Percentiles rank a stretch among this genome's conserved stretches.
phyloP scores from a whole-genome alignment of 2,113 vertebrate species.

The Peromyscus californicus region DNA sequence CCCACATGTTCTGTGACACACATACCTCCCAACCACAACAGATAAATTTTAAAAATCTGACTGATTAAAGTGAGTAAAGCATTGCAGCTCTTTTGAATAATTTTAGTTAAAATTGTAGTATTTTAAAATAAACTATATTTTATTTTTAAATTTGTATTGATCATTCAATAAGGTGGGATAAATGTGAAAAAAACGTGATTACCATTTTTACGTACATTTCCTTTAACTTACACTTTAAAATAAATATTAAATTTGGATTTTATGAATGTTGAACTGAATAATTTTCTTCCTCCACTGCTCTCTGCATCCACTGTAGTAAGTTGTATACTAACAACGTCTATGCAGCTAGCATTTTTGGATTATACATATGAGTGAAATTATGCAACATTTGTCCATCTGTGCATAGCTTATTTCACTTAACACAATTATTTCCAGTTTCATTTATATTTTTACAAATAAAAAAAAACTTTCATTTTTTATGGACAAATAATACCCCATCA shows the following conservation, averaged over 20 bases:
- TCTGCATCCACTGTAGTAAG: not conserved
- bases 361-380: not conserved
- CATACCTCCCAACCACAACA: not conserved
- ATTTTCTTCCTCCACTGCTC: not conserved
- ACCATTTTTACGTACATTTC: not conserved
- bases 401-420: not conserved
- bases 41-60: not conserved
- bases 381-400: not conserved
- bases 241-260: not conserved
- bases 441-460: not conserved
- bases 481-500: not conserved
- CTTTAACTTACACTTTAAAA: conserved; percentile 4
- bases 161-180: not conserved
- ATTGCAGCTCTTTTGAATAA: not conserved
- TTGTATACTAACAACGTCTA: not conserved
- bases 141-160: not conserved
- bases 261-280: not conserved
- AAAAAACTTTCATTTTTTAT: not conserved
- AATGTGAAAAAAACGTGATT: not conserved
- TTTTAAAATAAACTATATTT: not conserved
- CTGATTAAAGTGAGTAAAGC: not conserved
- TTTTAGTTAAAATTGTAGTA: not conserved
- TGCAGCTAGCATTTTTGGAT: not conserved
- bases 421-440: not conserved
- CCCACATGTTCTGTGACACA: not conserved